Conservation (phyloP, 1,140 invertebrate species). For the Hyphantria cunea region DNA sequence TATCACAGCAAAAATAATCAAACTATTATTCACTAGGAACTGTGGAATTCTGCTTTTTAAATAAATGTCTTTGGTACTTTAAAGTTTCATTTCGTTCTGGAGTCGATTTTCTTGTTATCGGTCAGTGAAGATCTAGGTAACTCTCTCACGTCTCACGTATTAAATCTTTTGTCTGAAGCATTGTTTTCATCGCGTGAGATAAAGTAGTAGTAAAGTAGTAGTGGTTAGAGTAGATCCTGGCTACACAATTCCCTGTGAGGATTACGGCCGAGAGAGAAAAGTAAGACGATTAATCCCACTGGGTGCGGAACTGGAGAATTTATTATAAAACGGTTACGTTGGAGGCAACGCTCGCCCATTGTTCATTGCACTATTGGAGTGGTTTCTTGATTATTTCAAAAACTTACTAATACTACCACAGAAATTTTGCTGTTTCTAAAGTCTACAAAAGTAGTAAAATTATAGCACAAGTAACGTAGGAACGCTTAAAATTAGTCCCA, state of each 20-base stretch:
- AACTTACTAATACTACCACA: neutral
- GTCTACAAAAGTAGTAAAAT: too few relatives aligned
- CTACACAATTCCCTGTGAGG: slow-evolving; percentile 72
- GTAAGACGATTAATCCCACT: slow-evolving; percentile 78
- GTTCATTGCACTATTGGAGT: slow-evolving; percentile 26
- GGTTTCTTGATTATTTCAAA: slow-evolving; percentile 18
- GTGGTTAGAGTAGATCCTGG: slow-evolving; percentile 55
- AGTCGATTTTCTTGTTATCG: slow-evolving; percentile 22
- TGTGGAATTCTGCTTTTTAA: slow-evolving; percentile 21
- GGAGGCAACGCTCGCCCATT: slow-evolving; percentile 9
- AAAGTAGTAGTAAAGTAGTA: slow-evolving; percentile 42
- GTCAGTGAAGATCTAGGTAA: slow-evolving; percentile 7
- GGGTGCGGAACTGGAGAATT: slow-evolving; percentile 64
- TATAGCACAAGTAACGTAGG: too few relatives aligned
- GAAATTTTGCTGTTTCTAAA: neutral
- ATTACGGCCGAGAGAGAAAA: slow-evolving; percentile 72
- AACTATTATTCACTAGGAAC: slow-evolving; percentile 26
- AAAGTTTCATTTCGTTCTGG: slow-evolving; percentile 16
- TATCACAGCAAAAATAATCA: slow-evolving; percentile 29
- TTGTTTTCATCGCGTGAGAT: slow-evolving; percentile 28
- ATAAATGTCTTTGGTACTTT: slow-evolving; percentile 22
- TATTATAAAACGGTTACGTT: slow-evolving; percentile 75
- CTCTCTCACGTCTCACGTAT: slow-evolving; percentile 1
- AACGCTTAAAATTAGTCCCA: too few relatives aligned
- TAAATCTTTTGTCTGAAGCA: slow-evolving; percentile 28